These are phyloP conservation scores for Cordilura impudica DNA, from an alignment of 2,888 invertebrate species.

Conservation along the genomic window DNA sequence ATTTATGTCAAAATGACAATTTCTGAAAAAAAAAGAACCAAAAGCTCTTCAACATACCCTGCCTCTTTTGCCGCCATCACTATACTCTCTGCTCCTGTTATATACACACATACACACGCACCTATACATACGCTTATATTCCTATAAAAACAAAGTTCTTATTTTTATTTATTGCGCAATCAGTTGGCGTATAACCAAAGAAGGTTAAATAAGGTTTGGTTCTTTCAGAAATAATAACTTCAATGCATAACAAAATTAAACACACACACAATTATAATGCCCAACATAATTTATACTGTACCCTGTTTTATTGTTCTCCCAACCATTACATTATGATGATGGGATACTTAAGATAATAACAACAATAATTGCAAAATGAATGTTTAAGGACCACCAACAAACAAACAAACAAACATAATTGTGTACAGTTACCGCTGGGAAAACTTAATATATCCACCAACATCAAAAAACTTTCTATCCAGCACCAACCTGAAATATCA, in stretches of 20 bases:
- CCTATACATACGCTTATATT: not conserved
- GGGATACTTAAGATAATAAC: no score
- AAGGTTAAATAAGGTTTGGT: slow-evolving; percentile 4
- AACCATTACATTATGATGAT: no score
- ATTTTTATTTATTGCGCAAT: slow-evolving; percentile 6
- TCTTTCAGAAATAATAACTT: no score
- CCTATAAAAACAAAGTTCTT: not conserved
- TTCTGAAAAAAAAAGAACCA: not conserved
- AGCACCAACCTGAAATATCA: no score
- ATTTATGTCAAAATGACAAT: slow-evolving; percentile 16
- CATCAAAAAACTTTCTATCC: no score
- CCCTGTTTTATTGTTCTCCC: no score
- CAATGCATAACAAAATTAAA: no score
- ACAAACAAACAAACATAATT: no score
- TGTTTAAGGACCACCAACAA: not conserved
- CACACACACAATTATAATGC: no score
- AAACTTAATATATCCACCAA: no score
- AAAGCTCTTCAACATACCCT: not conserved
- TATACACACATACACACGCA: not conserved
- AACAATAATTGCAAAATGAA: slow-evolving; percentile 1
- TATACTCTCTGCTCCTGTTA: not conserved
- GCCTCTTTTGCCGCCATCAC: not conserved
- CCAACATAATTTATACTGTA: no score
- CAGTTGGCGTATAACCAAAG: not conserved
- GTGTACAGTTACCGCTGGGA: no score